A percentile compares a stretch with the other conserved stretches of the same genome.
phyloP scores from a whole-genome alignment of 2,113 vertebrate species.

The Danionella cerebrum region DNA sequence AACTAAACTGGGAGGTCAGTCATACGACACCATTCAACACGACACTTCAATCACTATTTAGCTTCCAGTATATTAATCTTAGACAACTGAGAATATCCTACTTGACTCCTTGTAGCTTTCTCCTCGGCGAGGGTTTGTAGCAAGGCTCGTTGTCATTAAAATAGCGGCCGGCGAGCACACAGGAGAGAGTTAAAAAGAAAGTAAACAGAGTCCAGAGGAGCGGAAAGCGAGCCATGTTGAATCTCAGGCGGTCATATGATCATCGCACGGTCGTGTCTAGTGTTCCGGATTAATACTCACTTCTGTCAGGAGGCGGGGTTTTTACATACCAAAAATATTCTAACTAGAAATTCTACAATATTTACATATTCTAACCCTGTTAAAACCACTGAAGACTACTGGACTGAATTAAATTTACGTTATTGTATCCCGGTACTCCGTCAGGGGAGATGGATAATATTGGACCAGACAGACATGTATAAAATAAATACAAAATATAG shows the following conservation, averaged over 20 bases:
- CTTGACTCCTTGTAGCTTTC: slow-evolving; percentile 41
- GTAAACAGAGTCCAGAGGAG: too few relatives aligned
- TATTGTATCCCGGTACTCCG: too few relatives aligned
- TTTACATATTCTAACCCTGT: too few relatives aligned
- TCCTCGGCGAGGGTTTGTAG: slow-evolving; percentile 56
- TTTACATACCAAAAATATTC: neutral
- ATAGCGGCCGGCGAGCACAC: slow-evolving; percentile 58
- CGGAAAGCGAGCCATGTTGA: slow-evolving; percentile 25
- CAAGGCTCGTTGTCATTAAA: slow-evolving; percentile 66
- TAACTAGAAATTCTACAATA: neutral
- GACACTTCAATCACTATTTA: too few relatives aligned
- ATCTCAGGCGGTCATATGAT: slow-evolving; percentile 11
- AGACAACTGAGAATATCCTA: neutral
- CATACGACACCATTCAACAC: too few relatives aligned
- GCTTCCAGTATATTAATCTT: neutral
- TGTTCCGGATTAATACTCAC: neutral
- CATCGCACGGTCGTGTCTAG: too few relatives aligned
- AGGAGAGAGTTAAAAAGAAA: slow-evolving; percentile 45
- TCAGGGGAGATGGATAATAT: too few relatives aligned
- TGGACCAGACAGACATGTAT: too few relatives aligned
- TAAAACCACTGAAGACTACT: too few relatives aligned
- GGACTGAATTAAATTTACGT: too few relatives aligned
- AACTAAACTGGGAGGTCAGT: too few relatives aligned
- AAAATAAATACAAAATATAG: too few relatives aligned
- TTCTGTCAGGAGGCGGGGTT: neutral